Base-by-base conservation (phyloP, 2,888 invertebrate genomes). In the Perdita meconis region DNA sequence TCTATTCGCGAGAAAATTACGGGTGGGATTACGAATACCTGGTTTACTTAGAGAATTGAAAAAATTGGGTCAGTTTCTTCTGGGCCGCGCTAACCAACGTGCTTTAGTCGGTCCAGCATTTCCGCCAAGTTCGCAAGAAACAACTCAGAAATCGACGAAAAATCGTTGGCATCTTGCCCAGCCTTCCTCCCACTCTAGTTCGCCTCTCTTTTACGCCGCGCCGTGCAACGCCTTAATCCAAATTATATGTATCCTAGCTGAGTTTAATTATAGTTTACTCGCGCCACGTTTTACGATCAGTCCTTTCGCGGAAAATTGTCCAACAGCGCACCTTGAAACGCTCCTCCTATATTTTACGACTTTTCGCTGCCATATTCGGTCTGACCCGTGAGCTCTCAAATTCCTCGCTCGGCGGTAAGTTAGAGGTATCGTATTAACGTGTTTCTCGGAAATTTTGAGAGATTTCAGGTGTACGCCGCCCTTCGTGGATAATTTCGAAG, bases 251-350 rank as follows among this genome's bases (percentile, higher is more conserved):
- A 78, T 16, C 4, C 64, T 47, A 24, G 55, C 51, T 40, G 51
- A 56, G 65, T 81, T 85, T 80, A 84, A 85, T 82, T 82, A 80
- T 83, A 81, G 75, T 47, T 44, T 57, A 68, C 42, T 42, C 34
- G 55, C 24, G 59, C n/a, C 56, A 42, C 44, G 50, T 26, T 84
- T 81, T 82, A 78, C 63, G 80, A 72, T 56, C 71, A 36, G 34
- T 19, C 44, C 57, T 40, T 76, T 65, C 57, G 51, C 36, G 60
- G 60, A 57, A 74, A 78, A 68, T 38, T 56, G 19, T 50, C 19
- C 50, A 6, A 38, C 61, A 22, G n/a, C 12, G n/a, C 16, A 34
- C 36, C 36, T 38, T 12, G 34, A 78, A 63, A 40, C 30, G 22
- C 59, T 50, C 61, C 38, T 73, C 68, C 51, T 42, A 30, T 19